Evolutionary conservation across 1,140 invertebrate species (phyloP).

Genomic region (Drosophila tristis): DNA sequence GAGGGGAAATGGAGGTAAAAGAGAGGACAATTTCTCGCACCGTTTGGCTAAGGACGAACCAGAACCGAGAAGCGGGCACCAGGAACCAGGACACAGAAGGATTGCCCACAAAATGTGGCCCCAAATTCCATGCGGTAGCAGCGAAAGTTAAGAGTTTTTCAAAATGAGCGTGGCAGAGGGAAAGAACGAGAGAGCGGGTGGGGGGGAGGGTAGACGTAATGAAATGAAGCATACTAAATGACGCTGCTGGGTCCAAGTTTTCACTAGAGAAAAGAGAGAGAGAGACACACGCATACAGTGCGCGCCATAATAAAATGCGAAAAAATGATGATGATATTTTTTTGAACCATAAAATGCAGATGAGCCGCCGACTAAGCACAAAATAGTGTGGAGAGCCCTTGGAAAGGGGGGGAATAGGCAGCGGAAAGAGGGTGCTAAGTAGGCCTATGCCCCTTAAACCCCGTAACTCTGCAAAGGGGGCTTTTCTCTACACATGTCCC

Average conservation of each 20-base stretch:
- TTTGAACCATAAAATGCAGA: slow-evolving; percentile 77
- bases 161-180: slow-evolving; percentile 26
- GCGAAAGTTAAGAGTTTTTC: slow-evolving; percentile 75
- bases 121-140: slow-evolving; percentile 77
- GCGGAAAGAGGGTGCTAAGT: slow-evolving; percentile 43
- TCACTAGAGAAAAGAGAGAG: slow-evolving; percentile 23
- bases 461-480: background rate
- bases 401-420: slow-evolving; percentile 10
- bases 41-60: slow-evolving; percentile 58
- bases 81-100: slow-evolving; percentile 49
- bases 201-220: slow-evolving; percentile 57
- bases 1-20: slow-evolving; percentile 35
- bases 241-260: slow-evolving; percentile 69
- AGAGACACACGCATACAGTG: slow-evolving; percentile 49
- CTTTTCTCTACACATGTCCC: slow-evolving; percentile 45
- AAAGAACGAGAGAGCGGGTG: slow-evolving; percentile 9
- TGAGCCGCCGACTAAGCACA: slow-evolving; percentile 81
- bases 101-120: slow-evolving; percentile 79
- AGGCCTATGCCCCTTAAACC: slow-evolving; percentile 33
- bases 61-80: slow-evolving; percentile 6
- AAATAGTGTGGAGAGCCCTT: slow-evolving; percentile 62
- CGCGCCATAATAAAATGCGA: slow-evolving; percentile 73
- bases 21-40: slow-evolving; percentile 81
- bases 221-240: slow-evolving; percentile 82
- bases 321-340: slow-evolving; percentile 80